Base-by-base conservation (phyloP, 1,140 invertebrate species). In the Calycopis cecrops region DNA sequence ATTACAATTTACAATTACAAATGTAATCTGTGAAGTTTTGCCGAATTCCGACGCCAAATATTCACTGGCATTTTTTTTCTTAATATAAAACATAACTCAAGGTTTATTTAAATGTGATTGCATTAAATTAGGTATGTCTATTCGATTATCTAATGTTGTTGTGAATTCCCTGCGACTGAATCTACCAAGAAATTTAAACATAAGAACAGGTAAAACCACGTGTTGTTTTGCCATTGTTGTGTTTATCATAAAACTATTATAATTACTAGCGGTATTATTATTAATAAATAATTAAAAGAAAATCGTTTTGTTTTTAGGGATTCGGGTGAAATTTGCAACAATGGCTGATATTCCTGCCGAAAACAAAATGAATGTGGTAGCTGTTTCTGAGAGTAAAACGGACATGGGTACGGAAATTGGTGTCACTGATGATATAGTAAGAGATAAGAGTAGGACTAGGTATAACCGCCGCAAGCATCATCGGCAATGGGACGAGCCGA, bases 401-500 rank as follows among this genome's bases (percentile, higher is more conserved):
- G 58, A 65, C 33, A 49, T 50, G 50, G 28, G 18, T 53, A 10
- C 34, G 8, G 35, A 35, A 42, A 18, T 54, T 6, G 59, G 21
- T 28, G 21, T 54, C 18, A 61, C 62, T 50, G 54, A 55, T 49
- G 65, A 77, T 16, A 56, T 78, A 44, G 62, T 83, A 1, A 40
- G 18, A 3, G 72, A 71, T 16, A 86, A 86, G 59, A 66, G 71
- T 9, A 49, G 65, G 10, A 88, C 76, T 11, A 76, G 89, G 12
- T 79, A 87, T 4, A 92, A 91, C 54, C 89, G 90, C 50, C 76
- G 88, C n/a, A 70, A 85, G 1, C 90, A 91, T 59, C 91, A 92
- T 40, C 75, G 91, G 9, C 88, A 91, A 64, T 92, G 91, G 91
- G 90, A 90, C 53, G 88, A 91, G 33, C 33, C 55, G 3, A 47